Base-by-base conservation (phyloP, 1,140 invertebrate genomes). In the Coboldia fuscipes region DNA sequence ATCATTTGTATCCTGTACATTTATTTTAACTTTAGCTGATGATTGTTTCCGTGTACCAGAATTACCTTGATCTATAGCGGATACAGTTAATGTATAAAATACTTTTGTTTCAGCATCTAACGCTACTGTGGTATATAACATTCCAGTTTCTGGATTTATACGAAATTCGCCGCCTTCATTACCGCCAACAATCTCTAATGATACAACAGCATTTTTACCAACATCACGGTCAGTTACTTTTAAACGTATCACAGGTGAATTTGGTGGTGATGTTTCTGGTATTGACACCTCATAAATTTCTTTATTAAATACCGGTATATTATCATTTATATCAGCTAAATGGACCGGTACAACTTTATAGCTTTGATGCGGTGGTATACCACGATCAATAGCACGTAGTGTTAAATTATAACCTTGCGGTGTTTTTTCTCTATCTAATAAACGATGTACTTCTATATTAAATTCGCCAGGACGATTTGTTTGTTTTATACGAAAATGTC, bases 81-180 rank as follows among this genome's bases (percentile, higher is more conserved):
- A 83, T 2, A 96, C 81, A 0, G 84, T 90, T 5, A 98, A 56
- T 3, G 81, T 83, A 51, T 96, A 96, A 42, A 82, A 72, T 1
- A 82, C 70, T 52, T 82, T 81, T 6, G 55, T 66, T 61, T 97
- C 92, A 1, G 83, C 80, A 48, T 98, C 93, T 2, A 98, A 58
- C 24, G 57, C 55, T 9, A 78, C 72, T 17, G 77, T 71, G 0
- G 85, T 89, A 44, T 85, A 88, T 0, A 96, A 52, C 62, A 94
- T 78, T 1, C 89, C 90, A 0, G 84, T 86, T 41, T 79, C 72
- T 0, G 80, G 70, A 52, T 90, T 83, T 8, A 96, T 72, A 23
- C 67, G 58, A 51, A 96, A 96, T 44, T 88, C 80, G 1, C 74
- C 71, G 20, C 81, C 80, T 45, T 86, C 78, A 55, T 96, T 93